Percentiles rank a stretch among this genome's conserved stretches.
phyloP scores from a whole-genome alignment of 2,888 invertebrate genomes.

The Xestia xanthographa region DNA sequence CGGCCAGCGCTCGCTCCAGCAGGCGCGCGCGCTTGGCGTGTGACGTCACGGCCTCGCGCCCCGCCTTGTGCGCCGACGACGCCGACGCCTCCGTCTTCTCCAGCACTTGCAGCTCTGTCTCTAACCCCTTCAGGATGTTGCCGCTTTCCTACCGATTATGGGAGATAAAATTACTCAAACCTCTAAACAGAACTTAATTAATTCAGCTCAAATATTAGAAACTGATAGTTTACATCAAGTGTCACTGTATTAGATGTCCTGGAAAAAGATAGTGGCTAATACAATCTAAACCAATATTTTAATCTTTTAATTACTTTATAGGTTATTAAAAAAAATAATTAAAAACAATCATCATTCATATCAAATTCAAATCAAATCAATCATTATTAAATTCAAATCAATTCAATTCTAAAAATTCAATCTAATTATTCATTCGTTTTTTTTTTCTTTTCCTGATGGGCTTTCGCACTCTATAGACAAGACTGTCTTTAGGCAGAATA shows the following conservation, averaged over 20 bases:
- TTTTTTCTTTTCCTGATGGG: too few species aligned
- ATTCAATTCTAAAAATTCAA: too few species aligned
- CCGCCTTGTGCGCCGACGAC: conserved; percentile 91
- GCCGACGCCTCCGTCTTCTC: conserved; percentile 93
- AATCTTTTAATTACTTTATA: not conserved
- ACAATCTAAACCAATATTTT: not conserved
- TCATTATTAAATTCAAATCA: too few species aligned
- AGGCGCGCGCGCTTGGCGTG: conserved; percentile 93
- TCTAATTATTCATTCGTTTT: too few species aligned
- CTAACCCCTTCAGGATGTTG: conserved; percentile 91
- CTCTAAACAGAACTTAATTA: not conserved
- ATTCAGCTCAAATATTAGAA: not conserved
- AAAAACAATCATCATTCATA: too few species aligned
- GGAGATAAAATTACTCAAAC: not conserved
- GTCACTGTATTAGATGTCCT: not conserved
- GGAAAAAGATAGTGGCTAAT: not conserved
- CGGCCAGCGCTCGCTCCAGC: conserved; percentile 92
- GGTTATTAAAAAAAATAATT: not conserved
- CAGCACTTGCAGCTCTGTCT: conserved; percentile 91
- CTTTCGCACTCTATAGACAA: too few species aligned
- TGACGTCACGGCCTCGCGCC: conserved; percentile 69
- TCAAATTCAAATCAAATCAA: too few species aligned
- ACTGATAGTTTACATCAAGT: not conserved
- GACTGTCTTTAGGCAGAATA: too few species aligned
- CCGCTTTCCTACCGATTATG: conserved; percentile 91